Evolutionary conservation across 2,113 vertebrate genomes (phyloP).

Genomic region (Sula dactylatra): DNA sequence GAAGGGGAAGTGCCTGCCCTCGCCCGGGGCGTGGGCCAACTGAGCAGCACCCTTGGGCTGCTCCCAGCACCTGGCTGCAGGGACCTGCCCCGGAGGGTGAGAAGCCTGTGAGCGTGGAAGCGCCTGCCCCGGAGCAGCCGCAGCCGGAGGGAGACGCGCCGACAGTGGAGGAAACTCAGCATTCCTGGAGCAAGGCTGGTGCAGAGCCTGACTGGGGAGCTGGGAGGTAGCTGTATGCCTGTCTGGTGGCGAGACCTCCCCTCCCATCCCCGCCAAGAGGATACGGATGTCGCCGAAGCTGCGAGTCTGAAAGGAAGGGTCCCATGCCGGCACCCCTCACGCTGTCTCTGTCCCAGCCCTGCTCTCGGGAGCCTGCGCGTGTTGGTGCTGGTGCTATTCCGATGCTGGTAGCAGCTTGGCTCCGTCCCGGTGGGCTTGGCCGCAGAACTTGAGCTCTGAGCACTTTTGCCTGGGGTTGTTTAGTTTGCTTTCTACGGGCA

Average conservation of each 20-base stretch:
- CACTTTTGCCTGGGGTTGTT: neutral
- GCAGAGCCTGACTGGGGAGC: neutral
- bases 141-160: neutral
- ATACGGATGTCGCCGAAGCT: neutral
- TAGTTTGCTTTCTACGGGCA: neutral
- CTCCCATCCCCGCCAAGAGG: neutral
- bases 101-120: neutral
- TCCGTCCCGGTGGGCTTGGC: neutral
- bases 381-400: neutral
- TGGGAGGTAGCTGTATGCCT: neutral
- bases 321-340: neutral
- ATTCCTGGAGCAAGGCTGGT: neutral
- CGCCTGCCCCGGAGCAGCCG: neutral
- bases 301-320: neutral
- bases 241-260: neutral
- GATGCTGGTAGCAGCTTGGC: neutral
- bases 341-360: neutral
- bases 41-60: neutral
- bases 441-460: neutral
- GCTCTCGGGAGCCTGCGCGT: accelerated
- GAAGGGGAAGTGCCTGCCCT: neutral
- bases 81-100: neutral
- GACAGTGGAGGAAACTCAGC: neutral
- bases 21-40: neutral
- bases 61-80: neutral